These are phyloP conservation scores for Saturnia pavonia DNA, from an alignment of 2,888 invertebrate species.

Conservation along the genomic window DNA sequence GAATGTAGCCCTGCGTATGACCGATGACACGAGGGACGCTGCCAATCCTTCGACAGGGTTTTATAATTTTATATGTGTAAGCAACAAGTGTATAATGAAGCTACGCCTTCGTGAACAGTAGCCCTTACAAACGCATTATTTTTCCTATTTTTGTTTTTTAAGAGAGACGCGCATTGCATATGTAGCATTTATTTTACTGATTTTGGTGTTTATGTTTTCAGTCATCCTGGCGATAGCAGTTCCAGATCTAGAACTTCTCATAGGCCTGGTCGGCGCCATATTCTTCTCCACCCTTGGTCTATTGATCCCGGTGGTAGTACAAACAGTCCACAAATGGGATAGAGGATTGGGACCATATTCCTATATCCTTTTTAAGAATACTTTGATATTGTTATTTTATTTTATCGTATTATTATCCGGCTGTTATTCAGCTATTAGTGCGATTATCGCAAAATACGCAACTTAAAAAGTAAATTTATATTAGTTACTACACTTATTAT, in stretches of 20 bases:
- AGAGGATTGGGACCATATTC: constrained; percentile 82
- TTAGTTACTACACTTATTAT: not conserved
- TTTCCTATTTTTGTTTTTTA: too few species aligned
- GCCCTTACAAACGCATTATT: too few species aligned
- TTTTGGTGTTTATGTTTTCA: constrained; percentile 51
- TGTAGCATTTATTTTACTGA: not conserved
- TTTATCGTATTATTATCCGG: constrained; percentile 61
- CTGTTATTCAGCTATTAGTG: constrained; percentile 57
- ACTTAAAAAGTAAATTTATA: not conserved
- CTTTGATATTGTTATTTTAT: constrained; percentile 60
- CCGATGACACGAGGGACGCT: too few species aligned
- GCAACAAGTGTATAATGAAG: too few species aligned
- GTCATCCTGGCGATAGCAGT: constrained; percentile 89
- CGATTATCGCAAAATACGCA: constrained; percentile 46
- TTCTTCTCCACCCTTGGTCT: constrained; percentile 88
- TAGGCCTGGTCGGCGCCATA: constrained; percentile 92
- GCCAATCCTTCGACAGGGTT: too few species aligned
- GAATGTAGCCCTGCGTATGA: too few species aligned
- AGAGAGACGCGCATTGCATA: too few species aligned
- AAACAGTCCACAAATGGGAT: constrained; percentile 87
- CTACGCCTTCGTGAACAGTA: too few species aligned
- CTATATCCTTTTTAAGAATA: constrained; percentile 86
- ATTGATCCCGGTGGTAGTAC: constrained; percentile 87
- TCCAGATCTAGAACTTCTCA: constrained; percentile 92
- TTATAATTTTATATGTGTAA: too few species aligned